Conservation (phyloP, 2,113 vertebrate genomes). For the Zapornia atra region DNA sequence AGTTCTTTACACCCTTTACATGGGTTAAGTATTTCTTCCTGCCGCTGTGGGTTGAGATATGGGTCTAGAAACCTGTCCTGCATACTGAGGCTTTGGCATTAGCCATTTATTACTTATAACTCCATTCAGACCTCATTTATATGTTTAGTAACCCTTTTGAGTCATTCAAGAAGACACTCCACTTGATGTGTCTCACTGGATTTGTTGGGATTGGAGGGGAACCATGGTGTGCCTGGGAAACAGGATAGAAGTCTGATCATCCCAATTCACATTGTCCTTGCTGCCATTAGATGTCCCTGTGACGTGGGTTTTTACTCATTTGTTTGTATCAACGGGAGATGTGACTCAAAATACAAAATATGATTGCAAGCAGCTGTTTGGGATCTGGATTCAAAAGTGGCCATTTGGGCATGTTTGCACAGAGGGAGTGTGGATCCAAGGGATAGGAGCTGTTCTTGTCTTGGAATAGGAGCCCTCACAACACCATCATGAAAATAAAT, state of each 20-base stretch:
- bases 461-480: neutral
- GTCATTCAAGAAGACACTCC: neutral
- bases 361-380: neutral
- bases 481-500: neutral
- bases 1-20: neutral
- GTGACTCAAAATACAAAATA: neutral
- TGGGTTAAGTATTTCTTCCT: neutral
- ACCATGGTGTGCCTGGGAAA: neutral
- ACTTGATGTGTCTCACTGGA: neutral
- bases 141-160: neutral
- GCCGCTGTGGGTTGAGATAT: neutral
- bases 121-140: neutral
- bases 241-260: neutral
- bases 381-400: neutral
- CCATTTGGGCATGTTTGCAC: neutral
- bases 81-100: neutral
- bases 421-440: neutral
- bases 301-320: neutral
- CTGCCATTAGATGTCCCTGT: neutral
- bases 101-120: neutral
- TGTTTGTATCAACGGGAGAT: neutral
- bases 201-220: neutral
- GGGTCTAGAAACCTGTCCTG: neutral
- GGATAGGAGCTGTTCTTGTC: neutral
- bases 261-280: neutral